Evolutionary conservation across 2,113 vertebrate species (phyloP).

Genomic region (Sus scrofa): T2T-Sscrofa CM000826.6:96908501-96909000

Average conservation of each 20-base stretch:
- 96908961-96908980: not conserved
- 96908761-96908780: not conserved
- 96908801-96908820: not conserved
- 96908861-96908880: too few relatives aligned
- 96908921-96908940: constrained; percentile 9
- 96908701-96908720: not conserved
- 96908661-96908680: too few relatives aligned
- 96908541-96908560: constrained; percentile 38
- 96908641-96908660: too few relatives aligned
- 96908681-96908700: not conserved
- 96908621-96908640: too few relatives aligned
- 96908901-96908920: not conserved
- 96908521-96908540: constrained; percentile 4
- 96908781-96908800: not conserved
- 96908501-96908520: not conserved
- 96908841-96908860: not conserved
- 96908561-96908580: not conserved
- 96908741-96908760: not conserved
- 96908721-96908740: not conserved
- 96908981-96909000: not conserved
- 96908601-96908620: too few relatives aligned
- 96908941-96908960: not conserved
- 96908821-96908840: constrained; percentile 2
- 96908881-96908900: too few relatives aligned
- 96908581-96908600: too few relatives aligned